Percentiles rank a stretch among this genome's conserved stretches.
Conservation (phyloP, 2,888 invertebrate genomes). For the Asteroscopus sphinx region DNA sequence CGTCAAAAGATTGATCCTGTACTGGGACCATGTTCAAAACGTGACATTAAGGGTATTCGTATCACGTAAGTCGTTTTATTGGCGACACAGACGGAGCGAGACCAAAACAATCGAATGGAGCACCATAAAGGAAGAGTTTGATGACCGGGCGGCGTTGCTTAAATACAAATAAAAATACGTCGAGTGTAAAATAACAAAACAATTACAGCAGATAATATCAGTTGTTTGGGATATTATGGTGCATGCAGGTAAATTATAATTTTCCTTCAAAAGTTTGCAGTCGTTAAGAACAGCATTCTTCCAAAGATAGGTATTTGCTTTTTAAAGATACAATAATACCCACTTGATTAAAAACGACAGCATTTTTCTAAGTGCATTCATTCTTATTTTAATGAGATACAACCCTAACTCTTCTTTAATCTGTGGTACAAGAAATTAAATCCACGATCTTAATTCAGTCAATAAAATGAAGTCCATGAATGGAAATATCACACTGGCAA, state of each 20-base stretch:
- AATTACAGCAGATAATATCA: constrained; percentile 21
- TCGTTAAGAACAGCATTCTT: not conserved
- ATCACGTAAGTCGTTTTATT: constrained; percentile 60
- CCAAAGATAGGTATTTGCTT: not conserved
- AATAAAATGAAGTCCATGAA: not conserved
- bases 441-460: not conserved
- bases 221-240: constrained; percentile 4
- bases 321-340: not conserved
- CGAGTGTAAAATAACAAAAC: constrained; percentile 31
- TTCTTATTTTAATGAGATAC: too few species aligned
- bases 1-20: constrained; percentile 22
- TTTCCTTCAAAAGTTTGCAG: constrained; percentile 7
- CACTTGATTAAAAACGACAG: too few species aligned
- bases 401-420: too few species aligned
- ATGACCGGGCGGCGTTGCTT: constrained; percentile 31
- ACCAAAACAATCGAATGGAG: constrained; percentile 62
- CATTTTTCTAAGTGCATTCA: too few species aligned
- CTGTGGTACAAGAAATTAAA: too few species aligned
- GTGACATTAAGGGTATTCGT: constrained; percentile 45
- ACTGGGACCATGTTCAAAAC: constrained; percentile 23
- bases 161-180: constrained; percentile 38
- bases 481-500: not conserved
- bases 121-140: constrained; percentile 44
- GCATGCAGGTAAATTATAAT: constrained; percentile 11
- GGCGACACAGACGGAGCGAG: constrained; percentile 52